Conservation (phyloP, 1,140 invertebrate species). For the Drosophila lacteicornis region DNA sequence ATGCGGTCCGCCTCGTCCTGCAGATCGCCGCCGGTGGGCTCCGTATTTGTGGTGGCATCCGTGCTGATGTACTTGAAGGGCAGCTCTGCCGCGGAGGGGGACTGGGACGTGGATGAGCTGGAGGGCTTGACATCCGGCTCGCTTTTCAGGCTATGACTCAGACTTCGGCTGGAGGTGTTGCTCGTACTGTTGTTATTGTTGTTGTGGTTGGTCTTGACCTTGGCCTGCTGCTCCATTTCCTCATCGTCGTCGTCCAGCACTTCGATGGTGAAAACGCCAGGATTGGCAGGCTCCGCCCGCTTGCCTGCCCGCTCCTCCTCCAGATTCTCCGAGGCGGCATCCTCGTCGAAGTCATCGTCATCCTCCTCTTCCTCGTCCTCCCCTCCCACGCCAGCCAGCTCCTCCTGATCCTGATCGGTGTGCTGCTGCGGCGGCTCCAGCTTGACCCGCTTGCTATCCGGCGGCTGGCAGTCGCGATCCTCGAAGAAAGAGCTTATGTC, state of each 20-base stretch:
- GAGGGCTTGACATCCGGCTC: slow-evolving; percentile 46
- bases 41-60: slow-evolving; percentile 72
- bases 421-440: slow-evolving; percentile 38
- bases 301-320: slow-evolving; percentile 49
- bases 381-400: slow-evolving; percentile 2
- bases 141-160: slow-evolving; percentile 43
- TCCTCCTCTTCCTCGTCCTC: slow-evolving; percentile 54
- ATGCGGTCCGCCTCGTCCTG: slow-evolving; percentile 75
- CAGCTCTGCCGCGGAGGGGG: slow-evolving; percentile 35
- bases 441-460: slow-evolving; percentile 60
- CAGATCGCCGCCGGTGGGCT: slow-evolving; percentile 35
- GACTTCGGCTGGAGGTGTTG: slow-evolving; percentile 13
- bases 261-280: slow-evolving; percentile 68
- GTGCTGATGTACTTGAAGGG: slow-evolving; percentile 72
- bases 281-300: slow-evolving; percentile 23
- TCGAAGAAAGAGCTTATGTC: slow-evolving; percentile 75
- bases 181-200: slow-evolving; percentile 17
- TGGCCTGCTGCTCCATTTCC: slow-evolving; percentile 51
- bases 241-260: slow-evolving; percentile 73
- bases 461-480: slow-evolving; percentile 50
- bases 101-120: slow-evolving; percentile 2
- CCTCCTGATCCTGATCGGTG: slow-evolving; percentile 20
- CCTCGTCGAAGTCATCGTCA: slow-evolving; percentile 77
- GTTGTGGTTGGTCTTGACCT: slow-evolving; percentile 27
- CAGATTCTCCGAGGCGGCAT: slow-evolving; percentile 68